A percentile compares a stretch with the other conserved stretches of the same genome.
Conservation (phyloP, 2,888 invertebrate species). For the Protodeltote pygarga region DNA sequence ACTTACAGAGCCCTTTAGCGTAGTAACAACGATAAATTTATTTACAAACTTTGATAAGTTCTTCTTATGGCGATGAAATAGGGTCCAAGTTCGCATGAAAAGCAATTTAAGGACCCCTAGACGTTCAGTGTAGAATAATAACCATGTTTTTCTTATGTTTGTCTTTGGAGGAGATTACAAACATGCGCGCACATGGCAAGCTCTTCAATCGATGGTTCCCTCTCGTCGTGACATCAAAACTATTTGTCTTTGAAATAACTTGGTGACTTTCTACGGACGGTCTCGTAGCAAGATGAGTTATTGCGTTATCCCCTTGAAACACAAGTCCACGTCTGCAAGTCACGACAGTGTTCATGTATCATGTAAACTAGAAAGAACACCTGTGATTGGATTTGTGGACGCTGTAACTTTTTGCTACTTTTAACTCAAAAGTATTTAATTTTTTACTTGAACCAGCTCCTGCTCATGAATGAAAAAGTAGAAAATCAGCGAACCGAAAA, state of each 20-base stretch:
- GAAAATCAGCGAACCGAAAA: constrained; percentile 42
- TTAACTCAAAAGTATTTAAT: too few species aligned
- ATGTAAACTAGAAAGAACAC: constrained; percentile 42
- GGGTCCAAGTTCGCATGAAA: constrained; percentile 40
- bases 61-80: constrained; percentile 14
- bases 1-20: constrained; percentile 51
- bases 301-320: constrained; percentile 68
- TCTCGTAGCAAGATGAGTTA: constrained; percentile 66
- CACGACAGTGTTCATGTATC: constrained; percentile 62
- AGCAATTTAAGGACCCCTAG: constrained; percentile 17
- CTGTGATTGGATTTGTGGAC: constrained; percentile 15
- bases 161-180: constrained; percentile 82
- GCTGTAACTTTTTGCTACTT: constrained; percentile 4
- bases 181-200: constrained; percentile 71
- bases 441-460: constrained; percentile 17
- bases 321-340: constrained; percentile 61
- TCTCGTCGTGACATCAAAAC: constrained; percentile 73
- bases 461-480: constrained; percentile 32
- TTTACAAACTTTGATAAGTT: constrained; percentile 6
- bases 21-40: constrained; percentile 12
- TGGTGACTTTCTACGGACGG: constrained; percentile 70
- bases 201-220: constrained; percentile 74
- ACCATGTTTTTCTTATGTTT: constrained; percentile 82
- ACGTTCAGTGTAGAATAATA: constrained; percentile 61
- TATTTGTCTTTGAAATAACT: constrained; percentile 83